phyloP scores from a whole-genome alignment of 1,140 invertebrate genomes.

The Aporrectodea caliginosa region DNA sequence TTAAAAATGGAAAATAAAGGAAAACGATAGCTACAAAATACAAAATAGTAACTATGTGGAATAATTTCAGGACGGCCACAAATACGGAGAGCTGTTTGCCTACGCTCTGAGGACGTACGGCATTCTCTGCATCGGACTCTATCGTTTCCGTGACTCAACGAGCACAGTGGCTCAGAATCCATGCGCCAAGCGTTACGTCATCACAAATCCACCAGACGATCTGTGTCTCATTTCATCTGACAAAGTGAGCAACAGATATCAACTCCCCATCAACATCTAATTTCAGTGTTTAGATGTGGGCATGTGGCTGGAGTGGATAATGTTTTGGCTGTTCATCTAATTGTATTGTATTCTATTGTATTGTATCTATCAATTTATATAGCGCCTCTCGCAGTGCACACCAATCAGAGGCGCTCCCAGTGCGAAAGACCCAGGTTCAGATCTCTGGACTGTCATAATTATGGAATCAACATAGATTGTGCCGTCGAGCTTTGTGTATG shows the following conservation, averaged over 20 bases:
- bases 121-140: conserved; percentile 98
- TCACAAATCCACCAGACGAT: conserved; percentile 98
- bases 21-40: too few species aligned
- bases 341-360: not conserved
- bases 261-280: not conserved
- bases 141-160: conserved; percentile 64
- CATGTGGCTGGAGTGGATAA: not conserved
- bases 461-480: not conserved
- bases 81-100: conserved; percentile 81
- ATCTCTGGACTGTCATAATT: not conserved
- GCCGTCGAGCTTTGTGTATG: not conserved
- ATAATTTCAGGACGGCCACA: conserved; percentile 55
- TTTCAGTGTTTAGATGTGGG: not conserved
- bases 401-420: too few species aligned
- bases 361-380: too few species aligned
- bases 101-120: conserved; percentile 93
- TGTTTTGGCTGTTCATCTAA: not conserved
- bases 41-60: too few species aligned
- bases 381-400: too few species aligned
- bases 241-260: conserved; percentile 66
- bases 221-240: conserved; percentile 92
- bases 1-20: too few species aligned
- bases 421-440: not conserved
- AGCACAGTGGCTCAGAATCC: conserved; percentile 50
- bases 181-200: conserved; percentile 98